Percentiles rank a stretch among this genome's conserved stretches.
These are phyloP conservation scores for Bufo gargarizans DNA, from an alignment of 2,113 vertebrate genomes.

Conservation along the genomic window DNA sequence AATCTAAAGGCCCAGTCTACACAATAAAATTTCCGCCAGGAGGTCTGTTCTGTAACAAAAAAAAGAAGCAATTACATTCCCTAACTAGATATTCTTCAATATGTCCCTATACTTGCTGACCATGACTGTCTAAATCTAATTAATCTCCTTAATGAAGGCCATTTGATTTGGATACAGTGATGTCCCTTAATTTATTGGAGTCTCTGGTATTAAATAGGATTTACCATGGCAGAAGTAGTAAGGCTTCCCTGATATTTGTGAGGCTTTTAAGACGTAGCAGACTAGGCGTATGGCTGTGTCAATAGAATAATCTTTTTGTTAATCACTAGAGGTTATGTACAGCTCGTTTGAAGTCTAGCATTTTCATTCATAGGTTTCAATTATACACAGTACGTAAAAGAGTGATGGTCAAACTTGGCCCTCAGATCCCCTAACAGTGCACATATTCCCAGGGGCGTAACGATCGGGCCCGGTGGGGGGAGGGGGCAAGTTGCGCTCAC, in stretches of 20 bases:
- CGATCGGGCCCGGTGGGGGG: too few species aligned
- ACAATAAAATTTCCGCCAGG: conserved; percentile 58
- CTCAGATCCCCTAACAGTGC: neutral
- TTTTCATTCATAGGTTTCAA: neutral
- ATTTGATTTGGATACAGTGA: conserved; percentile 59
- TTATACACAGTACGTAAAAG: neutral
- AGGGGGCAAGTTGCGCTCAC: too few species aligned
- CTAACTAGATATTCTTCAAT: conserved; percentile 59
- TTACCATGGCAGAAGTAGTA: conserved; percentile 17
- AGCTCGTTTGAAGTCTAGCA: neutral
- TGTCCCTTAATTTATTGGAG: conserved; percentile 40
- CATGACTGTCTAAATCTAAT: conserved; percentile 45
- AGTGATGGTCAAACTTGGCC: neutral
- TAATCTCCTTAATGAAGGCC: conserved; percentile 40
- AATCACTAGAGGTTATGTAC: neutral
- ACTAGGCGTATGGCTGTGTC: neutral
- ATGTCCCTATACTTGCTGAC: conserved; percentile 56
- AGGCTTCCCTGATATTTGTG: neutral
- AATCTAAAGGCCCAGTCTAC: conserved; percentile 57
- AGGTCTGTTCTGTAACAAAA: conserved; percentile 60
- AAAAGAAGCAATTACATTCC: conserved; percentile 61
- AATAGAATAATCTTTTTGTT: neutral
- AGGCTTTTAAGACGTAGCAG: neutral
- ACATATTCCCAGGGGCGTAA: neutral
- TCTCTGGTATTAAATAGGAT: conserved; percentile 22